phyloP scores from a whole-genome alignment of 2,113 vertebrate genomes.

The Clarias magur region DNA sequence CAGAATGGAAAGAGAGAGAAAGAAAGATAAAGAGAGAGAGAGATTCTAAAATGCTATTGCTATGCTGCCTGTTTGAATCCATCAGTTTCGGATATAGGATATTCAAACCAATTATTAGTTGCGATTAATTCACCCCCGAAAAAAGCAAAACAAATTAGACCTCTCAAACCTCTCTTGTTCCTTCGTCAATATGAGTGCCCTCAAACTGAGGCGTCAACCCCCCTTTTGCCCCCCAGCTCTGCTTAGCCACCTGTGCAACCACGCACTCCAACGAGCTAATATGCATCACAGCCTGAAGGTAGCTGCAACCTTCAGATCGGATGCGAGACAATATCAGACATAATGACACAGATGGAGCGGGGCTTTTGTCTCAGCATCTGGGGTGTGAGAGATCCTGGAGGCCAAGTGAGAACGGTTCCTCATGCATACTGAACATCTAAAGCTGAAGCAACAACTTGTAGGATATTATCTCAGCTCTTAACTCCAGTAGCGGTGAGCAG shows the following conservation, averaged over 20 bases:
- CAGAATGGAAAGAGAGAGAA: constrained; percentile 39
- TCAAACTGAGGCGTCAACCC: constrained; percentile 16
- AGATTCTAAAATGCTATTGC: not conserved
- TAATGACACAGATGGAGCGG: constrained; percentile 15
- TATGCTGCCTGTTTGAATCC: constrained; percentile 10
- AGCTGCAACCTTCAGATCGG: constrained; percentile 14
- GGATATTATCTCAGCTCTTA: not conserved
- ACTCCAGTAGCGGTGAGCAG: not conserved
- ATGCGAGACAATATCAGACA: constrained; percentile 28
- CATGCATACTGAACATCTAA: not conserved
- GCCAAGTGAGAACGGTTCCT: not conserved
- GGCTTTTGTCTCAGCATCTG: constrained; percentile 8
- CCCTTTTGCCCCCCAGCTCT: constrained; percentile 17
- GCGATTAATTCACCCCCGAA: not conserved
- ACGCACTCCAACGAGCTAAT: constrained; percentile 23
- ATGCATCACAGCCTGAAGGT: constrained; percentile 17
- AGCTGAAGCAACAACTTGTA: not conserved
- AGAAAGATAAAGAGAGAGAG: not conserved
- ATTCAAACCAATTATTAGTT: not conserved
- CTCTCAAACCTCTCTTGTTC: not conserved
- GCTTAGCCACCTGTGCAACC: constrained; percentile 38
- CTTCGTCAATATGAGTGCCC: not conserved
- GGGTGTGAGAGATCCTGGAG: not conserved
- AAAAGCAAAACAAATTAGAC: constrained; percentile 5
- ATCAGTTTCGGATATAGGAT: not conserved